Conservation (phyloP, 30 jellyfish, hydroid and myxozoan genomes). For the Catostylus mosaicus region DNA sequence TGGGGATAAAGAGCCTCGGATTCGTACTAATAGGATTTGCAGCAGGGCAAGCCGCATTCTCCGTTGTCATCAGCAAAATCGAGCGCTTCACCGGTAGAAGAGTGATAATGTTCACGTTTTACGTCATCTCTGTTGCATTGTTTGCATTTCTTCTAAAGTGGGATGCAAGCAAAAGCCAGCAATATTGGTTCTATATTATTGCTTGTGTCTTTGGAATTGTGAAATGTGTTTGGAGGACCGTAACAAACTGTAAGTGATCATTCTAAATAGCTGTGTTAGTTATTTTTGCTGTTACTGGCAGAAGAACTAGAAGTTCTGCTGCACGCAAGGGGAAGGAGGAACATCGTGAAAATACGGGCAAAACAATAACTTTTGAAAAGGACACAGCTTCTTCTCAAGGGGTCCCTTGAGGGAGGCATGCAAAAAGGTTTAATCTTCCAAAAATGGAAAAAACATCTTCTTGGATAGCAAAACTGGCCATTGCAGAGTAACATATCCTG, state of each 20-base stretch:
- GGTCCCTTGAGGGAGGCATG: too few relatives aligned
- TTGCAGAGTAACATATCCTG: too few relatives aligned
- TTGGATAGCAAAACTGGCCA: too few relatives aligned
- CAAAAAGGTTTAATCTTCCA: too few relatives aligned
- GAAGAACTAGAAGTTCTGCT: too few relatives aligned
- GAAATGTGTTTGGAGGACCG: slow-evolving; percentile 45
- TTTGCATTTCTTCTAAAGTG: slow-evolving; percentile 25
- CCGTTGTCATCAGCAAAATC: slow-evolving; percentile 26
- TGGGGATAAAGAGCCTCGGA: slow-evolving; percentile 51
- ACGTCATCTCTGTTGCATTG: slow-evolving; percentile 10
- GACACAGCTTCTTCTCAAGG: too few relatives aligned
- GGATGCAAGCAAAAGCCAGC: slow-evolving; percentile 7
- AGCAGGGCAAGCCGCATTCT: slow-evolving; percentile 2
- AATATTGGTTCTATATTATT: slow-evolving; percentile 9
- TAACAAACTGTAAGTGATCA: slow-evolving; percentile 34
- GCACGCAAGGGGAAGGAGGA: too few relatives aligned
- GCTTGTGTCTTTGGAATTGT: slow-evolving; percentile 16
- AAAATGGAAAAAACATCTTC: too few relatives aligned
- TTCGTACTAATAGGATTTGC: slow-evolving; percentile 30
- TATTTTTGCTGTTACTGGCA: too few relatives aligned
- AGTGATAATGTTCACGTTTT: neutral
- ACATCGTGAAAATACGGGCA: too few relatives aligned
- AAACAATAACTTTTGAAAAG: too few relatives aligned
- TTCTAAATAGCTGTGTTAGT: too few relatives aligned
- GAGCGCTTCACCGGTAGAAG: slow-evolving; percentile 44